phyloP scores from a whole-genome alignment of 2,888 invertebrate species.

The Dicycla oo region DNA sequence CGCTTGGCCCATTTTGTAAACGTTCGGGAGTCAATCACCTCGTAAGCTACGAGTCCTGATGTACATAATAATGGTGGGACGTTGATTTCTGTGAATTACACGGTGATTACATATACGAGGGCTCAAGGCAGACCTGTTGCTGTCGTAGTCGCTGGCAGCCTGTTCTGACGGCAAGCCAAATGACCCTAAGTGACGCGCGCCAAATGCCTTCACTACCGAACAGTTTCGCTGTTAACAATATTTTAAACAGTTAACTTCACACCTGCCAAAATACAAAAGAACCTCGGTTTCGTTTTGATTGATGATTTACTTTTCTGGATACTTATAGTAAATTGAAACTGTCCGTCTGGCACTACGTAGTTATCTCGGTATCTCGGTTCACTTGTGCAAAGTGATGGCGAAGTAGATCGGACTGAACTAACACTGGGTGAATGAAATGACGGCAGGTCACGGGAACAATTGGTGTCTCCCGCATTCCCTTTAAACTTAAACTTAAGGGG shows the following conservation, averaged over 20 bases:
- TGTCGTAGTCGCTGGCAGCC: slow-evolving; percentile 70
- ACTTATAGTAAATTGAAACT: neutral
- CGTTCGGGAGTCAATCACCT: slow-evolving; percentile 30
- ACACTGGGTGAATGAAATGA: too few relatives aligned
- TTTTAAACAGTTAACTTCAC: slow-evolving; percentile 60
- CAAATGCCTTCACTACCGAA: slow-evolving; percentile 67
- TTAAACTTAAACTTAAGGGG: too few relatives aligned
- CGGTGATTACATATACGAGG: slow-evolving; percentile 47
- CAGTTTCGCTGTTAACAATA: slow-evolving; percentile 49
- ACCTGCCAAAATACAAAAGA: slow-evolving; percentile 57
- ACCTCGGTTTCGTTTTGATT: slow-evolving; percentile 8
- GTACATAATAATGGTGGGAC: slow-evolving; percentile 40
- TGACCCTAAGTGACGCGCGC: slow-evolving; percentile 72
- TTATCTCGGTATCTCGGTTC: too few relatives aligned
- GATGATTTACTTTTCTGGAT: slow-evolving; percentile 5
- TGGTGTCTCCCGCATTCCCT: too few relatives aligned
- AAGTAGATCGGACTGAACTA: too few relatives aligned
- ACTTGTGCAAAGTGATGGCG: too few relatives aligned
- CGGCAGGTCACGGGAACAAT: too few relatives aligned
- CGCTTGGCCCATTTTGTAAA: slow-evolving; percentile 32
- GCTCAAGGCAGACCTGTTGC: slow-evolving; percentile 78
- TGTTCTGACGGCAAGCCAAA: slow-evolving; percentile 78
- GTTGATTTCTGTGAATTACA: slow-evolving; percentile 43
- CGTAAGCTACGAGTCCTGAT: slow-evolving; percentile 37
- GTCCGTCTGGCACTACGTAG: too few relatives aligned